A percentile compares a stretch with the other conserved stretches of the same genome.
Evolutionary conservation across 2,797 vertebrate species (phyloP).

Genomic region (Arremon brunneinucha): DNA sequence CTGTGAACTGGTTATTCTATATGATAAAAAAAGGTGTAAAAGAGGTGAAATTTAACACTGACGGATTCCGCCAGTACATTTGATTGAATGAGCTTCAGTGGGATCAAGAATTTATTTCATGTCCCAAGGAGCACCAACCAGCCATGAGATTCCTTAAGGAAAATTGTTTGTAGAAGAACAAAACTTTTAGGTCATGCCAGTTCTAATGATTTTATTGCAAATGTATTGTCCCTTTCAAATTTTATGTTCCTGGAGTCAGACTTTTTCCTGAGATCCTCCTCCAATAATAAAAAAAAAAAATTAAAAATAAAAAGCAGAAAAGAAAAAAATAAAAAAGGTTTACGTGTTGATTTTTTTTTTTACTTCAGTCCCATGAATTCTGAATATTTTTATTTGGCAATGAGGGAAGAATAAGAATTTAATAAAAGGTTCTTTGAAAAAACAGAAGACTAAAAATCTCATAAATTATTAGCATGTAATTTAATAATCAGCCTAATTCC

Average conservation of each 20-base stretch:
- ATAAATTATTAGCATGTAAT: background rate
- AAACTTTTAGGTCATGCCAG: background rate
- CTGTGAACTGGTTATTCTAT: background rate
- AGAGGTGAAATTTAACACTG: background rate
- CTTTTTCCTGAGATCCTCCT: background rate
- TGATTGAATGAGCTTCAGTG: background rate
- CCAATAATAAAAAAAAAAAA: background rate
- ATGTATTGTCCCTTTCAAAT: background rate
- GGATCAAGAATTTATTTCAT: background rate
- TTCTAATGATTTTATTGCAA: background rate
- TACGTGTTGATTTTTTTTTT: background rate
- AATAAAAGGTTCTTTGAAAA: background rate
- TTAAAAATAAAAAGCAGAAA: too few species aligned
- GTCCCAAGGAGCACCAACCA: background rate
- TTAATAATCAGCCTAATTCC: background rate
- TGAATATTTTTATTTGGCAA: background rate
- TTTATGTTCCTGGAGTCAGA: background rate
- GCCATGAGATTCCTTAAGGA: background rate
- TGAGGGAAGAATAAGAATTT: background rate
- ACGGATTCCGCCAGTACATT: background rate
- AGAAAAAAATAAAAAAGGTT: background rate
- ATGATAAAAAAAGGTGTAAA: background rate
- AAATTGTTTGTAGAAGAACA: background rate
- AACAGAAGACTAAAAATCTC: background rate
- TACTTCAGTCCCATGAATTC: background rate